Evolutionary conservation across 2,113 vertebrate genomes (phyloP).

Genomic region (Syngnathus floridae): DNA sequence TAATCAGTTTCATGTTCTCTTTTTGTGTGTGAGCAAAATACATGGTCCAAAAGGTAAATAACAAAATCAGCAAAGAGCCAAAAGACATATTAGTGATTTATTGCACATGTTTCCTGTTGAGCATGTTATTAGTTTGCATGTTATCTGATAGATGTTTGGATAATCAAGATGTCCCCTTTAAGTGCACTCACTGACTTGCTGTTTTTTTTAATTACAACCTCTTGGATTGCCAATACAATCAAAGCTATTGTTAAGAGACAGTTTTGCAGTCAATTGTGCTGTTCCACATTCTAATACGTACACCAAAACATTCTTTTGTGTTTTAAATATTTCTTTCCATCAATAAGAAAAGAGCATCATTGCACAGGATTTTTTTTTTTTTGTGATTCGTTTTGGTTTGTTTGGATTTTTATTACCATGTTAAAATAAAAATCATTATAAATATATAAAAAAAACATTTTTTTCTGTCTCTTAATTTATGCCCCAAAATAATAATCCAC

Average conservation of each 20-base stretch:
- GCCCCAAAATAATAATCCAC: too few species aligned
- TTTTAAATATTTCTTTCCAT: not conserved
- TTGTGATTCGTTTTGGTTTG: not conserved
- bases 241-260: too few species aligned
- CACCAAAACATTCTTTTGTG: too few species aligned
- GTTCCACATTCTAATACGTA: too few species aligned
- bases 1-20: not conserved
- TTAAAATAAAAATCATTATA: not conserved
- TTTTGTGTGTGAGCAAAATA: too few species aligned
- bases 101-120: not conserved
- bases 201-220: too few species aligned
- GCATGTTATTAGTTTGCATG: not conserved
- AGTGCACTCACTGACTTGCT: too few species aligned
- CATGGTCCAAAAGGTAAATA: not conserved
- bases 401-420: not conserved
- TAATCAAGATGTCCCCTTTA: not conserved
- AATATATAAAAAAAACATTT: too few species aligned
- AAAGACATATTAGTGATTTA: not conserved
- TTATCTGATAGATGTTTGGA: not conserved
- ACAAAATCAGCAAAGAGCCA: not conserved
- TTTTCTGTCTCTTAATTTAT: too few species aligned
- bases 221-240: too few species aligned
- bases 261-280: too few species aligned
- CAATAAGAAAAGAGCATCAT: not conserved
- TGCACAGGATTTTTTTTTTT: not conserved